A percentile compares a stretch with the other conserved stretches of the same genome.
phyloP scores from a whole-genome alignment of 1,140 invertebrate species.

The Cataglyphis hispanica region DNA sequence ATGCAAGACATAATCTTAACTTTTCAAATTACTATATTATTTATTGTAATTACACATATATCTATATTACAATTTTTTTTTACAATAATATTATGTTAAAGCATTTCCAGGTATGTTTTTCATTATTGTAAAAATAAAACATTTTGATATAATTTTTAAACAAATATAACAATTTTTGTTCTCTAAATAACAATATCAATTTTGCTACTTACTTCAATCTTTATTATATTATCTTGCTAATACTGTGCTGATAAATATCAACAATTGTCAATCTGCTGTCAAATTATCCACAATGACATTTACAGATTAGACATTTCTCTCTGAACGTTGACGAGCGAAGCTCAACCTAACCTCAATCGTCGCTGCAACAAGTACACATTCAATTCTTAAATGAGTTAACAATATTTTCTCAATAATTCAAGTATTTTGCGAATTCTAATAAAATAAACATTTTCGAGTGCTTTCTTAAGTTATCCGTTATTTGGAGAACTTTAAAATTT shows the following conservation, averaged over 20 bases:
- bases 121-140: too few relatives aligned
- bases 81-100: too few relatives aligned
- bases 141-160: neutral
- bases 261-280: too few relatives aligned
- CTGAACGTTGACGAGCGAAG: conserved; percentile 22
- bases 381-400: conserved; percentile 19
- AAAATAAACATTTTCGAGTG: neutral
- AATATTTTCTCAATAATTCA: neutral
- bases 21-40: too few relatives aligned
- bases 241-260: neutral
- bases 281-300: neutral
- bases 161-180: neutral
- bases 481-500: neutral
- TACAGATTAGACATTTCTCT: conserved; percentile 23
- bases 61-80: too few relatives aligned
- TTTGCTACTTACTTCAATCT: neutral
- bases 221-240: neutral
- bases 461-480: neutral
- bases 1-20: too few relatives aligned
- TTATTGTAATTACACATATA: too few relatives aligned
- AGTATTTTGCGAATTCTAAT: neutral
- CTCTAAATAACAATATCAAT: neutral
- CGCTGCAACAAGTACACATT: conserved; percentile 62
- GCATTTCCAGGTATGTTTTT: too few relatives aligned
- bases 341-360: conserved; percentile 62